Evolutionary conservation across 2,888 invertebrate species (phyloP), one percentile per base, ranked within the genome.

Genomic region (Drosophila barbarae): DNA sequence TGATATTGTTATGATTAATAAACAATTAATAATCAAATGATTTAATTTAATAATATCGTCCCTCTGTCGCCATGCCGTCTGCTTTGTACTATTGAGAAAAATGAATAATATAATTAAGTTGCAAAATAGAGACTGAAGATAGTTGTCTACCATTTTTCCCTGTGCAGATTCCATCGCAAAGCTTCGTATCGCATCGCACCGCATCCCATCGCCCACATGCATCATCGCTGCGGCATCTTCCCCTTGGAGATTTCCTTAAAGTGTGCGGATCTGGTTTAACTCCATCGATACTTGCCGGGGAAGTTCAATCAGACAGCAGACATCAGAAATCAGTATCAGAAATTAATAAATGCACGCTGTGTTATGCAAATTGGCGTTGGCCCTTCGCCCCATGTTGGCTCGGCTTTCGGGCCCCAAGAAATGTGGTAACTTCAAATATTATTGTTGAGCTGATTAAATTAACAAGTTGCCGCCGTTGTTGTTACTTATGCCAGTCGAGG

Each of bases 401-500:
- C 60, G 64, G 56, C 53, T 30, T 50, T 55, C 52, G 57, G 35
- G 49, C 26, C 38, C 36, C 36, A 15, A 32, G 52, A 57, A 57
- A 77, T 76, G 73, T 73, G 81, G 79, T 54, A 85, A 80, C 69
- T 68, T 51, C 63, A 53, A 60, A 52, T 49, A 54, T 60, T 44
- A 38, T 78, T 44, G 42, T 54, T 61, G 46, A 34, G 38, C 47
- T 67, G 63, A 65, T 69, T 73, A 65, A 84, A 85, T 85, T 80
- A 83, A 71, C 74, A 67, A 58, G 61, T 69, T 47, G 35, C 44
- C 36, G 32, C 38, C 42, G 36, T 30, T 51, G 47, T 23, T 63
- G 57, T 65, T 53, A 54, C 28, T 42, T 3, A 52, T 38, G 51
- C 18, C 30, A 9, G 38, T 41, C 26, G 15, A 15, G 13, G 63